A percentile compares a stretch with the other conserved stretches of the same genome.
These are phyloP conservation scores for Sepioteuthis lessoniana DNA, from an alignment of 2,888 invertebrate genomes.

Conservation along the genomic window DNA sequence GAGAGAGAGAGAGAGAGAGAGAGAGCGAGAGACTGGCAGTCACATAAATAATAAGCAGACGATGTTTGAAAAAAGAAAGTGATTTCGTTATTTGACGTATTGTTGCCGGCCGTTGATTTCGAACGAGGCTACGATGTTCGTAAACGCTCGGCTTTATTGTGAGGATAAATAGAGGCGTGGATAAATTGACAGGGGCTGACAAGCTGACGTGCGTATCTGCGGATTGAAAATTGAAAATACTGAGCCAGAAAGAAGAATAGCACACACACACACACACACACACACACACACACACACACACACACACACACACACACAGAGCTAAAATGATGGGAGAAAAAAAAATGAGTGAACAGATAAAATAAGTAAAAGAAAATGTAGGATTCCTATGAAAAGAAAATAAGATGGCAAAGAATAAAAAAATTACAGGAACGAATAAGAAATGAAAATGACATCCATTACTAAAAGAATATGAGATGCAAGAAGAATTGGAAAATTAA, in stretches of 20 bases:
- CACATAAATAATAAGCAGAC: background rate
- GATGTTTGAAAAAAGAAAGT: background rate
- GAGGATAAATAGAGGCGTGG: background rate
- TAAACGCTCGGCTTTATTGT: background rate
- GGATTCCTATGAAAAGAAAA: background rate
- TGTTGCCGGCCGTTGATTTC: background rate
- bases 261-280: too few species aligned
- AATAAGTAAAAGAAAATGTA: background rate
- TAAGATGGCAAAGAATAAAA: background rate
- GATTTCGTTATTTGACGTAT: too few species aligned
- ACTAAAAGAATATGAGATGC: background rate
- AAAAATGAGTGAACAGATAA: too few species aligned
- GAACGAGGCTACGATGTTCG: background rate
- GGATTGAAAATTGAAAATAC: background rate
- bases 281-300: background rate
- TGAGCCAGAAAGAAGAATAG: background rate
- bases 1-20: too few species aligned
- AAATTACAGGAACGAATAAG: background rate
- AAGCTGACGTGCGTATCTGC: background rate
- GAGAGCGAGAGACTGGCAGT: background rate
- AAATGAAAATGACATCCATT: background rate
- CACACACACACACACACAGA: background rate
- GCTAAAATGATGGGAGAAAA: background rate
- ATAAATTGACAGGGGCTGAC: background rate
- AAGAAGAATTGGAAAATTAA: slow-evolving; percentile 17